Percentiles rank a stretch among this genome's conserved stretches.
Evolutionary conservation across 2,113 vertebrate genomes (phyloP).

Genomic region (Megaceryle torquata): DNA sequence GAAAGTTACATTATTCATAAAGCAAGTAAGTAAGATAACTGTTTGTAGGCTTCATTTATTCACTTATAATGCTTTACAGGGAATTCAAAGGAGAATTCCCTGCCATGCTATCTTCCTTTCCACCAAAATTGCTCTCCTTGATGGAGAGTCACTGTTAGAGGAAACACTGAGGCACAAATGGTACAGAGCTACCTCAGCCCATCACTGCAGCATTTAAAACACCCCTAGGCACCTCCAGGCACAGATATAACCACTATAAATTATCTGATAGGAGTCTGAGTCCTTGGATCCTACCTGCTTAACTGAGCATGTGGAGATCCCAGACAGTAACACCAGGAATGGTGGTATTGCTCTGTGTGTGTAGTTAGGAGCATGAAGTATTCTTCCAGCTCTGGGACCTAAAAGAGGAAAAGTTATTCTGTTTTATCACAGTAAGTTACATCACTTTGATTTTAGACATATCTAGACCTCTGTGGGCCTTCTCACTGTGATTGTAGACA

Average conservation of each 20-base stretch:
- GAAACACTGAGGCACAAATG: neutral
- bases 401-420: neutral
- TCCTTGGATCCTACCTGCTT: neutral
- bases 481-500: neutral
- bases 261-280: neutral
- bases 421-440: neutral
- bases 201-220: neutral
- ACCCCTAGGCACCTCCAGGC: neutral
- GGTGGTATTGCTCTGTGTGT: fast-evolving
- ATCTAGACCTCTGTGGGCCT: too few relatives aligned
- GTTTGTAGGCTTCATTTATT: neutral
- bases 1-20: neutral
- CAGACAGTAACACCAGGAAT: fast-evolving
- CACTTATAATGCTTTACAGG: neutral
- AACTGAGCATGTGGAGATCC: neutral
- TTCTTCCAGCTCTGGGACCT: neutral
- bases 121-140: neutral
- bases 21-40: neutral
- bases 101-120: neutral
- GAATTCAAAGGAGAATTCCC: neutral
- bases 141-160: neutral
- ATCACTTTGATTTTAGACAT: neutral
- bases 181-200: neutral
- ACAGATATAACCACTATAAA: neutral
- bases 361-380: neutral